A percentile compares a stretch with the other conserved stretches of the same genome.
phyloP scores from a whole-genome alignment of 1,140 invertebrate genomes.

The Pseudoatta argentina region DNA sequence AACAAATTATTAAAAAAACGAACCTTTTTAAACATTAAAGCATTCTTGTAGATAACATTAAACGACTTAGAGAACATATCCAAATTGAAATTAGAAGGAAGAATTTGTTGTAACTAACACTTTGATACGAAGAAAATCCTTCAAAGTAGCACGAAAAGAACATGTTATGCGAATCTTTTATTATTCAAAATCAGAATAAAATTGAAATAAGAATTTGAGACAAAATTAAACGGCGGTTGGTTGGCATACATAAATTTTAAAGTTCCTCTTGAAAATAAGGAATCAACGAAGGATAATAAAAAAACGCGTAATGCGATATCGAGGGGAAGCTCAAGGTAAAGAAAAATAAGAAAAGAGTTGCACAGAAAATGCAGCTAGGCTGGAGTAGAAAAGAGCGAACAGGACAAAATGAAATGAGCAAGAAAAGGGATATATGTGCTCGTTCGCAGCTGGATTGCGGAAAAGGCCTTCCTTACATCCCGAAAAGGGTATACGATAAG shows the following conservation, averaged over 20 bases:
- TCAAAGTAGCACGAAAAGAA: background rate
- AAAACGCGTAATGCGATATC: slow-evolving; percentile 9
- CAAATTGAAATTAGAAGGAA: background rate
- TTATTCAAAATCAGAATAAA: background rate
- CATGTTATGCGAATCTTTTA: background rate
- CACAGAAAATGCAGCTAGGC: background rate
- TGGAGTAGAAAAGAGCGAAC: background rate
- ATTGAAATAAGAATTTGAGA: slow-evolving; percentile 10
- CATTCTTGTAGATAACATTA: background rate
- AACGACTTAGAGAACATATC: background rate
- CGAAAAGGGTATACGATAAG: slow-evolving; percentile 5
- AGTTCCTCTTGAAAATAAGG: background rate
- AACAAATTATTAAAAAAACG: background rate
- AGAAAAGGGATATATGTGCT: background rate
- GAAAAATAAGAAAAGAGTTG: background rate
- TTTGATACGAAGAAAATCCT: background rate
- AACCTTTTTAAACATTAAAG: background rate
- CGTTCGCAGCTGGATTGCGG: background rate
- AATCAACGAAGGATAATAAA: slow-evolving; percentile 1
- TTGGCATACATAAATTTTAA: background rate
- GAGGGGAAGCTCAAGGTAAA: background rate
- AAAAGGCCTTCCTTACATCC: background rate
- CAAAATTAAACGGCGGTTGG: background rate
- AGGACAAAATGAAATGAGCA: background rate
- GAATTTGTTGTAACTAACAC: background rate